Base-by-base conservation (phyloP, 2,797 vertebrate species). In the Vultur gryphus region DNA sequence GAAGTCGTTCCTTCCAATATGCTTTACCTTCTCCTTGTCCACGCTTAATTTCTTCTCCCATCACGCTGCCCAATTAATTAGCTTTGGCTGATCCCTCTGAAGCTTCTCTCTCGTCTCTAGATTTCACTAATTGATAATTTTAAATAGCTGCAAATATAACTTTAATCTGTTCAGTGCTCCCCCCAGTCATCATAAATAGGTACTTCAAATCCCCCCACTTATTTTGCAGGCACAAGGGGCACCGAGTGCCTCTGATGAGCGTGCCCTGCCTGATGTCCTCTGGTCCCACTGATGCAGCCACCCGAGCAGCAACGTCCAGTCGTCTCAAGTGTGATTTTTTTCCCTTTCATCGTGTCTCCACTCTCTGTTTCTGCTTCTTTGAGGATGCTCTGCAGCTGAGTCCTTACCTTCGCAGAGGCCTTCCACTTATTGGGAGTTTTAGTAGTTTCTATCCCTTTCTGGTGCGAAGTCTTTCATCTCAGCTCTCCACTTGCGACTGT, bases 1-100 rank as follows among this genome's bases (percentile, higher is more conserved):
- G 71, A 91, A 94, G 57, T 85, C 1, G 9, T 89, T 95, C 71
- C 57, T 92, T 89, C 90, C 95, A 95, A 94, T 92, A 93, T 95
- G 96, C 82, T 93, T 95, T 92, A 93, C 87, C 82, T 86, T 94
- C 81, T 87, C 76, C 86, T 86, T 91, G 86, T 87, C 90, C 92
- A 88, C 2, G 7, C 90, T 94, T 95, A 95, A 92, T 95, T 95
- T 95, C 71, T 88, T 92, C 84, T 95, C 89, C 84, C 89, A 77
- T 83, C 96, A 87, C 0, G 0, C 46, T 96, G 89, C 84, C 89
- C 92, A 94, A 89, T 95, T 97, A 95, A 95, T 93, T 95, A 89
- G 89, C 46, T 93, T 48, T 92, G 89, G 78, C 72, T 95, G 84
- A 83, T 89, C 84, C 52, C 65, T 85, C 87, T 85, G 87, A 89